Base-by-base conservation (phyloP, 1,140 invertebrate species). In the Centruroides vittatus region DNA sequence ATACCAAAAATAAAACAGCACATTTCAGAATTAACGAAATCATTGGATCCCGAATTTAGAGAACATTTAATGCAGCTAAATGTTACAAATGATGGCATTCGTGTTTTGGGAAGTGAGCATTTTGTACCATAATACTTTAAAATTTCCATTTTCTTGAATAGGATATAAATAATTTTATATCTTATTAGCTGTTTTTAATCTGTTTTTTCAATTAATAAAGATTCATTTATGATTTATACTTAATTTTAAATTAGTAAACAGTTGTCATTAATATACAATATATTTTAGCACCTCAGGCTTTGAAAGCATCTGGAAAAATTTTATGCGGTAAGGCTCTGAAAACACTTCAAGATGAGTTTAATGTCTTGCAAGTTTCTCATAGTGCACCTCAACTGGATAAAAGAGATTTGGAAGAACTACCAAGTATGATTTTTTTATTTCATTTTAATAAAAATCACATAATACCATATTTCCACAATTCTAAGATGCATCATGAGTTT, bases 261-360 rank as follows among this genome's bases (percentile, higher is more conserved):
- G 23, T 23, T 23, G 23, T 23, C 23, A 23, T 23, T 23, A 23
- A 23, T 23, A 23, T 23, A 23, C 23, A 23, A 34, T 48, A 55
- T 49, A 35, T 50, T 23, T 13, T 46, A 65, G 65, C 63, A 8
- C 61, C 67, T 3, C 51, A 66, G 35, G 61, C 68, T 3, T 62
- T 68, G 46, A 57, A 61, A 11, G 51, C 65, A 34, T 53, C 63
- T 35, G 68, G 68, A 3, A 64, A 68, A 55, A 57, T 68, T 11
- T 56, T 69, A n/a, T 70, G 69, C 58, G 69, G 69, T 10, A 62
- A 65, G n/a, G 55, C 67, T 3, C 54, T 68, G 3, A 63, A 53
- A 9, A 54, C 65, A 48, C 48, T 70, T 10, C 62, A 62, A 34
- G 48, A 63, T 11, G 66, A 66, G 35, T 70, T 70, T 41, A 51